Conservation (phyloP, 2,113 vertebrate species). For the Misgurnus mizolepis region DNA sequence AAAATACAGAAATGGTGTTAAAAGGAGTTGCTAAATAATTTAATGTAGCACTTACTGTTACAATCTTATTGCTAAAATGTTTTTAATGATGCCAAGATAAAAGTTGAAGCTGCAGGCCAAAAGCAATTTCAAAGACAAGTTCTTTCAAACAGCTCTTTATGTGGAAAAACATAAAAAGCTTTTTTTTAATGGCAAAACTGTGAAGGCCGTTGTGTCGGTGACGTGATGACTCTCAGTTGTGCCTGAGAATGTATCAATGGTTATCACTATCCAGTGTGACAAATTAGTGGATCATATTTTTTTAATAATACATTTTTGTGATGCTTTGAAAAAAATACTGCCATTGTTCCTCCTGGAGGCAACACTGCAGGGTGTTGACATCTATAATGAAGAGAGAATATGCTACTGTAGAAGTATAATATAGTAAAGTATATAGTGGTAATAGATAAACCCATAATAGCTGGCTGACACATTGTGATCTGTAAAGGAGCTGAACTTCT, state of each 20-base stretch:
- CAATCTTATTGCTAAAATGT: too few relatives aligned
- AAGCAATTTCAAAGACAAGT: neutral
- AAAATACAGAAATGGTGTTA: too few relatives aligned
- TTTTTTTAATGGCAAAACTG: neutral
- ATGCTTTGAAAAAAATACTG: neutral
- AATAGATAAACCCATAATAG: neutral
- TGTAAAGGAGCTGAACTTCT: neutral
- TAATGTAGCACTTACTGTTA: too few relatives aligned
- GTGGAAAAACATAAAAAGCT: neutral
- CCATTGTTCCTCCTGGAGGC: neutral
- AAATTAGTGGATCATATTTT: slow-evolving; percentile 2
- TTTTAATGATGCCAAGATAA: too few relatives aligned
- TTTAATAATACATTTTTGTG: neutral
- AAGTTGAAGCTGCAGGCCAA: neutral
- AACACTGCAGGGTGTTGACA: neutral
- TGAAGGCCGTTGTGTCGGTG: neutral
- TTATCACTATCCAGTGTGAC: neutral
- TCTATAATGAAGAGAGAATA: neutral
- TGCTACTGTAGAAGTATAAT: neutral
- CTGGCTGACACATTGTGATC: neutral
- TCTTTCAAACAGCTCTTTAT: slow-evolving; percentile 4
- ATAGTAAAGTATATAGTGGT: neutral
- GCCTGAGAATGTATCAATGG: slow-evolving; percentile 3
- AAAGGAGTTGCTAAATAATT: too few relatives aligned
- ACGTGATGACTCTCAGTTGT: neutral